phyloP scores from a whole-genome alignment of 2,888 invertebrate species.

The Synanthedon formicaeformis region DNA sequence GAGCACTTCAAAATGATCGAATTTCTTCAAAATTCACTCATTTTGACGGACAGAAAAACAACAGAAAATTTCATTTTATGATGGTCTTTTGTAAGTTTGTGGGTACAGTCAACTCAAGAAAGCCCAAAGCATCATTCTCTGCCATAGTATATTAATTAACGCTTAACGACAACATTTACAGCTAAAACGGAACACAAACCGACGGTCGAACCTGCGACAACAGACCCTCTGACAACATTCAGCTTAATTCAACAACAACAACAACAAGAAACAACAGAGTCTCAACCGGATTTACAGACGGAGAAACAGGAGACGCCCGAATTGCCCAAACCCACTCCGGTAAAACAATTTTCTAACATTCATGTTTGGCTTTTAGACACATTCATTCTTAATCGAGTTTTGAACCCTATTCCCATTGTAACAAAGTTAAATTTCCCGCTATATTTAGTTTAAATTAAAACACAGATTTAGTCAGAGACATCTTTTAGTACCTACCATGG shows the following conservation, averaged over 20 bases:
- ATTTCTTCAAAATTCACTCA: too few relatives aligned
- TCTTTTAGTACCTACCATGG: too few relatives aligned
- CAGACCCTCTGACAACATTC: conserved; percentile 20
- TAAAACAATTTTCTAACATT: conserved; percentile 16
- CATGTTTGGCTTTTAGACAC: conserved; percentile 10
- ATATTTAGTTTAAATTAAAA: too few relatives aligned
- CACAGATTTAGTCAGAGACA: too few relatives aligned
- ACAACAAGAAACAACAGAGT: conserved; percentile 3
- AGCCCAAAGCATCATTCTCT: too few relatives aligned
- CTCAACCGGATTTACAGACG: conserved; percentile 5
- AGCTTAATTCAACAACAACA: conserved; percentile 7
- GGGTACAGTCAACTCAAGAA: too few relatives aligned
- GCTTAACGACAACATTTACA: conserved; percentile 8
- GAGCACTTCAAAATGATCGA: too few relatives aligned
- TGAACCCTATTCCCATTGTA: neutral
- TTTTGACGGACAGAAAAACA: too few relatives aligned
- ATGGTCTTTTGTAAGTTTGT: too few relatives aligned
- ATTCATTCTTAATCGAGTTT: too few relatives aligned
- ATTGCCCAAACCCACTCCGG: conserved; percentile 56
- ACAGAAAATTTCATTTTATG: too few relatives aligned
- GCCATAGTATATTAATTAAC: too few relatives aligned
- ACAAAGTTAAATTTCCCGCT: neutral
- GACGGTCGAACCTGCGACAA: conserved; percentile 19
- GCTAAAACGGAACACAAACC: conserved; percentile 27
- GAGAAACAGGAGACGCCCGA: conserved; percentile 29